Conservation (phyloP, 2,888 invertebrate genomes). For the Cecidostiba fungosa region DNA sequence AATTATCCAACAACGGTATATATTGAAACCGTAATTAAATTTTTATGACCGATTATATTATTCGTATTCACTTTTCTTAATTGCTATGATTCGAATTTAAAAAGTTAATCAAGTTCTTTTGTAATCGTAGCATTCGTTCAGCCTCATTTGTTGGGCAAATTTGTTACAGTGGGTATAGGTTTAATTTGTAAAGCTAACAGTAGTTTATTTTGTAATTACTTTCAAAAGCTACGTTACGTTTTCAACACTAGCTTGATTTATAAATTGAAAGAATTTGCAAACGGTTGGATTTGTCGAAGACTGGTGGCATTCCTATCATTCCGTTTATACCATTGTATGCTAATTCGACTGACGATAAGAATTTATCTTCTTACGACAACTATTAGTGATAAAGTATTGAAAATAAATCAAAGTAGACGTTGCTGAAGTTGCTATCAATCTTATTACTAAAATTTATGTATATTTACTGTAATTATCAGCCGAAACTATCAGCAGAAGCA, state of each 20-base stretch:
- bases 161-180: no score
- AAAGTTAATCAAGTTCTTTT: neutral
- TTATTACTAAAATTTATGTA: no score
- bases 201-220: no score
- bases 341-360: neutral
- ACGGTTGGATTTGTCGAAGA: no score
- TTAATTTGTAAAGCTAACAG: neutral
- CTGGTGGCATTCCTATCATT: neutral
- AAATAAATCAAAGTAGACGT: no score
- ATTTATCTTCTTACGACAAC: neutral
- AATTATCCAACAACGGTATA: neutral
- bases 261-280: no score
- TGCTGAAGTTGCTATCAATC: no score
- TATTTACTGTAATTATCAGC: neutral
- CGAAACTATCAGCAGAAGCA: neutral
- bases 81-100: neutral
- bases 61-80: neutral
- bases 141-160: neutral
- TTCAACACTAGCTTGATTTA: no score
- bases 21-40: neutral
- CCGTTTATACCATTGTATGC: neutral
- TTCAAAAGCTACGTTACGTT: no score
- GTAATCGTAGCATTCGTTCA: neutral
- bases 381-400: no score
- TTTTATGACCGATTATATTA: neutral